Evolutionary conservation across 2,888 invertebrate species (phyloP), one percentile per base, ranked within the genome.

Genomic region (Drosophila silvestris): DNA sequence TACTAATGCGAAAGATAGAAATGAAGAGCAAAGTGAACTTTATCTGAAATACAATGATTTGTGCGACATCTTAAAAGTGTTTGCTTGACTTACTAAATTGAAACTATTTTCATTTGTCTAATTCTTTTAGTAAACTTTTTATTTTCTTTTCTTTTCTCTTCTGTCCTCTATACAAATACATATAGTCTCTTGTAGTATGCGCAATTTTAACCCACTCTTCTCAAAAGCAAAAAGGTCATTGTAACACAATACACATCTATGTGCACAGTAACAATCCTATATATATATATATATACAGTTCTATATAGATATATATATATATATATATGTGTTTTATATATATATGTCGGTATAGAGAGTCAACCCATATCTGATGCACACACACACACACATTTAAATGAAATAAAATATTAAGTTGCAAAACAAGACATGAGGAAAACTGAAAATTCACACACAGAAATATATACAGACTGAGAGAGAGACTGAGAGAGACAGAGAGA

Each of bases 381-480:
- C n/a, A 54, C 32, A 53, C 19, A 51, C 28, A 54, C 22, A 53
- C 64, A 72, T 86, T 86, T 72, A 83, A 90, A 83, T 85, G 79
- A 90, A 90, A 85, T 90, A 83, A 77, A 74, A 90, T 85, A 85
- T 88, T 77, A 68, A 71, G 61, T 76, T 74, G 83, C 73, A 71
- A 74, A 83, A 77, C 78, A 74, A 60, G 77, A 72, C 41, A 58
- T 41, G 58, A 58, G 41, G n/a, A 56, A 60, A 65, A 57, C 74
- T 72, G 60, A 74, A 83, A 83, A 86, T 70, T 77, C 75, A 74
- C 82, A 69, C 60, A 83, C 54, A 35, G 16, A 16, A 54, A 33
- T 22, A 62, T 51, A 72, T 51, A 66, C 14, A 66, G 16, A 56
- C 5, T 62, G 28, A 53, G 12, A 61, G 44, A 28, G 51, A 7